Evolutionary conservation across 2,888 invertebrate species (phyloP), one percentile per base, ranked within the genome.

Genomic region (Coremacera marginata): DNA sequence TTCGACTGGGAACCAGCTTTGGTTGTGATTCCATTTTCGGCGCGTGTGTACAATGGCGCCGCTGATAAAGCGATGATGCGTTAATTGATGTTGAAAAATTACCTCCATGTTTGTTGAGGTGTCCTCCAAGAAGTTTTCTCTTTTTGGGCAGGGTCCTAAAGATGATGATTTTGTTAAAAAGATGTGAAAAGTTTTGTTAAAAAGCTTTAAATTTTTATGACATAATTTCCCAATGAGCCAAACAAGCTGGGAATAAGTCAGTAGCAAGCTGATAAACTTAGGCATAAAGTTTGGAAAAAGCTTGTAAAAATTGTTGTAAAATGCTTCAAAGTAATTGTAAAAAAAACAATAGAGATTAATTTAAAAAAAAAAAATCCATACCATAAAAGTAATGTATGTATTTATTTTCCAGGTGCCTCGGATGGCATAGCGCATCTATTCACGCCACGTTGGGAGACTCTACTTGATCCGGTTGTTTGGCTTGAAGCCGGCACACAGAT

Each of bases 401-500:
- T 31, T 31, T 31, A 31, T 5, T 31, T 31, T 31, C 3, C 72
- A 87, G 88, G 88, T 60, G 89, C 89, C 14, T 84, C 92, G 49
- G 96, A 97, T 85, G 98, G 98, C 0, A 90, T 98, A 0, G 91
- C 93, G 5, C 97, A 98, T 90, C 91, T 98, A 34, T 97, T 98
- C 87, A 96, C 96, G 0, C 98, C 98, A 0, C 95, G 96, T 90
- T 96, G 98, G 95, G 95, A 95, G 85, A 96, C 94, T 78, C 92
- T 98, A 77, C 90, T 95, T 51, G 98, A 98, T 90, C 98, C 98
- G 9, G 96, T 96, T 0, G 98, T 98, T 0, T 98, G 98, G 98
- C 90, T 98, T 74, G 98, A 98, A 90, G 98, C 98, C 0, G 98
- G 98, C 2, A 98, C 98, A 0, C 98, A 98, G 89, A 98, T 98